Base-by-base conservation (phyloP, 1,140 invertebrate genomes). In the Drosophila sturtevanti region DNA sequence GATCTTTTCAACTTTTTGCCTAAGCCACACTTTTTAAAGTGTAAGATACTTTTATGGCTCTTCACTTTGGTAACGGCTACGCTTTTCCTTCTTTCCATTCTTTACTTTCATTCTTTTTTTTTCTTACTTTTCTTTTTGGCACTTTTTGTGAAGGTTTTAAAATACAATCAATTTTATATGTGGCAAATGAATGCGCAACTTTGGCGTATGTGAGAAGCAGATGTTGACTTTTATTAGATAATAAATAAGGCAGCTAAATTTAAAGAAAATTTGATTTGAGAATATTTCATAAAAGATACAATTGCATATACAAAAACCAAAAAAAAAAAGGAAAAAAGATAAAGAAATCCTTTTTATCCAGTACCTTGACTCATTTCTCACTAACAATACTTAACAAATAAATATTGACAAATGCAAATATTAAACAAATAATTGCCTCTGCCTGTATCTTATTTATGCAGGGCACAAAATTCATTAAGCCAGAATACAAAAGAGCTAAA, bases 401-500 rank as follows among this genome's bases (percentile, higher is more conserved):
- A 86, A 86, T 85, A 85, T 85, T 85, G 81, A 85, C 78, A 85
- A 81, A 69, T 72, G 54, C 77, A 55, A 65, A 56, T 27, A 63
- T 48, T 69, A 64, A 56, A 62, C 79, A 86, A 86, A 87, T 86
- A 86, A 86, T 86, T 77, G 81, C 75, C 60, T 52, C 16, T 64
- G 81, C 62, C 79, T 82, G 79, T 79, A 68, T 79, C 79, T 86
- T 87, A 87, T 86, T 86, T 86, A 81, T 87, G 75, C 74, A 58
- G 66, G 56, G 54, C 63, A 58, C 79, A 75, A 81, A 77, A 73
- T 68, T 60, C 81, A 85, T 79, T 66, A 71, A 75, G 66, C 61
- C 48, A 64, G 62, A 87, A 58, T 52, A 82, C 82, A 79, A 86
- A 76, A 72, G 84, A 63, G 66, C 48, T 56, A 51, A 37, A 58